A percentile compares a stretch with the other conserved stretches of the same genome.
These are phyloP conservation scores for Lepidothrix coronata DNA, from an alignment of 2,113 vertebrate species.

Conservation along the genomic window DNA sequence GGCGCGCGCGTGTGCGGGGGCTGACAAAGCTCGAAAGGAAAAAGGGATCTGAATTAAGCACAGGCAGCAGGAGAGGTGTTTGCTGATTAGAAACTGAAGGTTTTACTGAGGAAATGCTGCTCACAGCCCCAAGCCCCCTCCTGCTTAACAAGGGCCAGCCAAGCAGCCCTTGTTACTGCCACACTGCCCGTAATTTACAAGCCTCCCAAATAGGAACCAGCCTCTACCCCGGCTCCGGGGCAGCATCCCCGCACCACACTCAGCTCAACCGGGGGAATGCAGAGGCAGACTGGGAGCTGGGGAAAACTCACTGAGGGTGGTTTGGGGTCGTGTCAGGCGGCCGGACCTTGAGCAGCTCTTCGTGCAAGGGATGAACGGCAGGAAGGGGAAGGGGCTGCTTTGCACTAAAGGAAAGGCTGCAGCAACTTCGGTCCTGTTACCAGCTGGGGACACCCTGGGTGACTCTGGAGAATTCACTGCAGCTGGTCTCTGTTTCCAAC, in stretches of 20 bases:
- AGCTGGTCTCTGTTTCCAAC: not conserved
- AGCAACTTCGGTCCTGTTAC: not conserved
- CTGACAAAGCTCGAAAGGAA: not conserved
- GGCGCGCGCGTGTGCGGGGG: accelerated
- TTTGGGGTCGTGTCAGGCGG: not conserved
- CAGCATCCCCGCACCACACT: not conserved
- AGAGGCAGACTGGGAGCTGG: not conserved
- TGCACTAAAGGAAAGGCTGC: not conserved
- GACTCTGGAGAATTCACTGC: not conserved
- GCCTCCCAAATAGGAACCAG: slow-evolving; percentile 69
- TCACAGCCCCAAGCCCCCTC: slow-evolving; percentile 52
- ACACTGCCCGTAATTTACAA: slow-evolving; percentile 66
- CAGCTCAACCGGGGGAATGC: not conserved
- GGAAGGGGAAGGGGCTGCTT: not conserved
- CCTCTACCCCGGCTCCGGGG: not conserved
- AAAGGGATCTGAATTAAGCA: not conserved
- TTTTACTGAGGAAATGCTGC: slow-evolving; percentile 77
- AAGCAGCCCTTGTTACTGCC: slow-evolving; percentile 62
- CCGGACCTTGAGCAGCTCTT: accelerated
- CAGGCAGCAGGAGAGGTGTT: slow-evolving; percentile 52
- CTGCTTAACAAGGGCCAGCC: slow-evolving; percentile 68
- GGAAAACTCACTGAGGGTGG: accelerated
- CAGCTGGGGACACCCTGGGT: slow-evolving; percentile 32
- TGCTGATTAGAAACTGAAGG: slow-evolving; percentile 65
- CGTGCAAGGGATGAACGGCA: accelerated